Percentiles rank a stretch among this genome's conserved stretches.
Conservation (phyloP, 2,888 invertebrate species). For the Himalopsyche kuldschensis region DNA sequence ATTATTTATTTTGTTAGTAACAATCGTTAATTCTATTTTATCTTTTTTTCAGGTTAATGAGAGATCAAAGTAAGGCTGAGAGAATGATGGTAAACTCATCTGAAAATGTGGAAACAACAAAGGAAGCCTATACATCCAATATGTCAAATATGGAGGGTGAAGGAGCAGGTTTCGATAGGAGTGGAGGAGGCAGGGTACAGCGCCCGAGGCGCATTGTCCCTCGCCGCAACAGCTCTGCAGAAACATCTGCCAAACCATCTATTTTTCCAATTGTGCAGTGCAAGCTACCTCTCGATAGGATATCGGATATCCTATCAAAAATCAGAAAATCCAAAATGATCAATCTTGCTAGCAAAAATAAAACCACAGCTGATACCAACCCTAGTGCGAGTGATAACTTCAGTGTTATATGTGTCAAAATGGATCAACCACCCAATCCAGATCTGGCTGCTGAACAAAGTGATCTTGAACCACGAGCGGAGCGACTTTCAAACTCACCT, state of each 20-base stretch:
- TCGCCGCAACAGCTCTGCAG: not conserved
- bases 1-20: not conserved
- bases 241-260: not conserved
- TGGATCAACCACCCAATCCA: not conserved
- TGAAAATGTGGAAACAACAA: slow-evolving; percentile 29
- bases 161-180: not conserved
- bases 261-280: slow-evolving; percentile 19
- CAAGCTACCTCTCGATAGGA: slow-evolving; percentile 31
- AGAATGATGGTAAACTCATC: slow-evolving; percentile 4
- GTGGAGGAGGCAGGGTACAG: not conserved
- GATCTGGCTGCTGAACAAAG: not conserved
- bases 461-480: not conserved
- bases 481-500: not conserved
- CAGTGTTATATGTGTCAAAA: not conserved
- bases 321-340: slow-evolving; percentile 22
- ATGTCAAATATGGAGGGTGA: not conserved
- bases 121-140: not conserved
- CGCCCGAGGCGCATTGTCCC: not conserved
- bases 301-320: slow-evolving; percentile 26
- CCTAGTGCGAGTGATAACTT: not conserved
- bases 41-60: slow-evolving; percentile 9
- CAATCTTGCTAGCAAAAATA: not conserved
- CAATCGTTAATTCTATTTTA: not conserved
- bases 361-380: not conserved
- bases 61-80: slow-evolving; percentile 19